Base-by-base conservation (phyloP, 2,888 invertebrate species). In the Geophilus truncorum region DNA sequence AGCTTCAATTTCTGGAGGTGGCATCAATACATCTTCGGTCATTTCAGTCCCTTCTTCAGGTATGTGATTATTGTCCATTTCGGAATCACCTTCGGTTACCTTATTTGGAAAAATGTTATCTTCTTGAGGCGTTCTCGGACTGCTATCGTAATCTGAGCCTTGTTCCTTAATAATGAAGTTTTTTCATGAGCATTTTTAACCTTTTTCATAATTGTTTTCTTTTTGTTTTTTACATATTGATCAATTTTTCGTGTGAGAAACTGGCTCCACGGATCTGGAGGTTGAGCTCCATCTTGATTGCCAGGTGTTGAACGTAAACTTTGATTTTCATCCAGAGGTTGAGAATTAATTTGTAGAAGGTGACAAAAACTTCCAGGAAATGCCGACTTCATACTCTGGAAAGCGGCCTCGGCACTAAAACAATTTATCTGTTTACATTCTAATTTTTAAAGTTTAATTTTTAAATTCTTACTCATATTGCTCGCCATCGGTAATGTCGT, bases 341-440 rank as follows among this genome's bases (percentile, higher is more conserved):
- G 90, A 0, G 97, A 97, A 88, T 98, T 98, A 83, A 97, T 93
- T 86, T 92, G 92, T 81, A 98, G 89, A 85, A 98, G 89, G 86
- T 97, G 96, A 87, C 97, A 97, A 86, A 93, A 93, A 84, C 91
- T 90, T 45, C 92, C 90, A 12, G 97, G 97, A 89, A 95, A 98
- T 15, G 93, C 92, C 79, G 93, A 91, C 88, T 96, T 95, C 86
- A 98, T 90, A 83, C 92, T 91, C 85, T 94, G 93, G 88, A 93
- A 96, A 81, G 93, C 89, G 83, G 92, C 90, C 85, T 93, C 93
- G 80, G 96, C 95, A 86, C 96, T 96, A 84, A 77, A 84, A 83
- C 18, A 0, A 76, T n/a, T n/a, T n/a, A n/a, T n/a, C n/a, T n/a
- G n/a, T n/a, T n/a, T n/a, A 75, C 7, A 23, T 25, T 15, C 28